Evolutionary conservation across 2,888 invertebrate species (phyloP).

Genomic region (Eupithecia vulgata): DNA sequence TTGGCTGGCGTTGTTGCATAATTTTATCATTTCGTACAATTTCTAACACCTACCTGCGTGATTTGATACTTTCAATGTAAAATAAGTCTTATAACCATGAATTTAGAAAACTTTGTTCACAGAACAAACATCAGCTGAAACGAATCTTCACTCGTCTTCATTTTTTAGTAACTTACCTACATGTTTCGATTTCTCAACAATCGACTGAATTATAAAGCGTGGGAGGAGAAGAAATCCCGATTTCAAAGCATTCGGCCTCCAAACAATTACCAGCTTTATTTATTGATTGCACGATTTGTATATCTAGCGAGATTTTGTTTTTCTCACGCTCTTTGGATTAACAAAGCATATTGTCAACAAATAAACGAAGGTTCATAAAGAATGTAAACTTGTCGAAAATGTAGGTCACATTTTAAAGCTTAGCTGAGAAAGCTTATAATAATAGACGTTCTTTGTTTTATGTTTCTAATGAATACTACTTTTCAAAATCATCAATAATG

Average conservation of each 20-base stretch:
- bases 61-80: neutral
- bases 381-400: conserved; percentile 8
- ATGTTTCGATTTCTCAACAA: conserved; percentile 34
- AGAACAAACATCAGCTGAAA: neutral
- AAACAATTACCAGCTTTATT: conserved; percentile 40
- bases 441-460: conserved; percentile 3
- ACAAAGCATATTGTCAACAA: conserved; percentile 18
- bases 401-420: conserved; percentile 19
- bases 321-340: conserved; percentile 26
- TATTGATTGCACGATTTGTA: conserved; percentile 34
- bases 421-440: conserved; percentile 15
- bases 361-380: conserved; percentile 9
- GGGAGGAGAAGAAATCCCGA: conserved; percentile 35
- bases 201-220: conserved; percentile 31
- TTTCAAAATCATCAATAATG: neutral
- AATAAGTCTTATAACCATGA: neutral
- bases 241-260: conserved; percentile 36
- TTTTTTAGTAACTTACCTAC: neutral
- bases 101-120: neutral
- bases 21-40: conserved; percentile 37
- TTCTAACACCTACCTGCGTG: conserved; percentile 12
- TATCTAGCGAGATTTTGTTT: conserved; percentile 31
- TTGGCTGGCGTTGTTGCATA: conserved; percentile 35
- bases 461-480: neutral
- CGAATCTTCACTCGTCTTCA: neutral